A percentile compares a stretch with the other conserved stretches of the same genome.
phyloP scores from a whole-genome alignment of 2,113 vertebrate genomes.

The Salvelinus fontinalis region DNA sequence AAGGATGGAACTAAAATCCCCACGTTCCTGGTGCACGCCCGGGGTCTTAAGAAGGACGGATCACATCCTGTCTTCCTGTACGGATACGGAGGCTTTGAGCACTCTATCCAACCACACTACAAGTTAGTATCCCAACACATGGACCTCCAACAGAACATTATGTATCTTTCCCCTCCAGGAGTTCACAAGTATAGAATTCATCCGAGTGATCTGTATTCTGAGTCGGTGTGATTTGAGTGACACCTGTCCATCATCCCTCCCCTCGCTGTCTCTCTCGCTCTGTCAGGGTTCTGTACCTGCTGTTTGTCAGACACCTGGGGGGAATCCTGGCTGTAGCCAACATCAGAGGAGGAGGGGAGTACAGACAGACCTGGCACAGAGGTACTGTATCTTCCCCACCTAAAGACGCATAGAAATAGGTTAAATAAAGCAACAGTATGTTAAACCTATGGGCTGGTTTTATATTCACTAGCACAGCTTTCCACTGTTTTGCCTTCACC shows the following conservation, averaged over 20 bases:
- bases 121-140: slow-evolving; percentile 28
- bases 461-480: too few species aligned
- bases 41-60: slow-evolving; percentile 89
- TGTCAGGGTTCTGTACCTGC: slow-evolving; percentile 90
- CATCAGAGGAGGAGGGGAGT: slow-evolving; percentile 95
- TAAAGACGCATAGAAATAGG: too few species aligned
- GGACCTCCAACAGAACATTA: too few species aligned
- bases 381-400: slow-evolving; percentile 45
- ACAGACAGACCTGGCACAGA: slow-evolving; percentile 96
- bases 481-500: too few species aligned
- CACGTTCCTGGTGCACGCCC: slow-evolving; percentile 98
- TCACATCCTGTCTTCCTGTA: slow-evolving; percentile 97
- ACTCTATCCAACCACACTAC: slow-evolving; percentile 85
- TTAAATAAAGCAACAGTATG: background rate
- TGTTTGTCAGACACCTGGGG: slow-evolving; percentile 90
- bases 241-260: too few species aligned
- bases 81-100: slow-evolving; percentile 97
- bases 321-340: slow-evolving; percentile 89
- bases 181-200: too few species aligned
- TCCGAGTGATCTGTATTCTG: too few species aligned
- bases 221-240: too few species aligned
- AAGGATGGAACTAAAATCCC: slow-evolving; percentile 95
- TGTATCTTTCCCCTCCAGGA: too few species aligned
- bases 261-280: slow-evolving; percentile 13
- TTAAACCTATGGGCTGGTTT: too few species aligned